Evolutionary conservation across 2,113 vertebrate genomes (phyloP).

Genomic region (Colius striatus): DNA sequence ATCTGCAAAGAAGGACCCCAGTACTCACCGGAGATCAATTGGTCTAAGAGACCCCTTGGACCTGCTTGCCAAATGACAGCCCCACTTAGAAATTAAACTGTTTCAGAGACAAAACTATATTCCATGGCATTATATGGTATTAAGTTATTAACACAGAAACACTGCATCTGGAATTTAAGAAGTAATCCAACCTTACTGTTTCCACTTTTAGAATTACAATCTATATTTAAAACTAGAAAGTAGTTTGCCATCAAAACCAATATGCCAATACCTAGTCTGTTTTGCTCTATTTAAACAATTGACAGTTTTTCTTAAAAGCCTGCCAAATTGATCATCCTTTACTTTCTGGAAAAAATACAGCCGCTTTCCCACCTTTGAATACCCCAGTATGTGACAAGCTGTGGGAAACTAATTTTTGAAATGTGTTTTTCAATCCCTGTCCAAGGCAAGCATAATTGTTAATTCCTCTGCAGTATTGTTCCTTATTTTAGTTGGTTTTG

Average conservation of each 20-base stretch:
- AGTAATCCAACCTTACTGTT: background rate
- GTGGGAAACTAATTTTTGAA: background rate
- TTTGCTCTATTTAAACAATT: background rate
- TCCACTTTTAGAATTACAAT: background rate
- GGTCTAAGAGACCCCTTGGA: background rate
- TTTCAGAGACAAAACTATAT: background rate
- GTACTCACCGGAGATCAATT: background rate
- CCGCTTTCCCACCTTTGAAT: conserved; percentile 4
- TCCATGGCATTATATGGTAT: background rate
- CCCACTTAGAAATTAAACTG: background rate
- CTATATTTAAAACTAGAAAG: background rate
- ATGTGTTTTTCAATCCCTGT: background rate
- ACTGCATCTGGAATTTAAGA: background rate
- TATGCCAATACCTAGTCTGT: background rate
- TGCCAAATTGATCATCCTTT: background rate
- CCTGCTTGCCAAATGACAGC: background rate
- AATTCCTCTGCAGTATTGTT: background rate
- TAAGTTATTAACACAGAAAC: background rate
- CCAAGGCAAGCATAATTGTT: background rate
- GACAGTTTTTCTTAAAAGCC: background rate
- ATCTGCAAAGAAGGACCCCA: background rate
- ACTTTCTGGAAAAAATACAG: background rate
- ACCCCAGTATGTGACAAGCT: background rate
- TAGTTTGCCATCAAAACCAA: background rate
- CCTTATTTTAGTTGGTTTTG: background rate